These are phyloP conservation scores for Leucoma salicis DNA, from an alignment of 2,888 invertebrate genomes.

Conservation along the genomic window DNA sequence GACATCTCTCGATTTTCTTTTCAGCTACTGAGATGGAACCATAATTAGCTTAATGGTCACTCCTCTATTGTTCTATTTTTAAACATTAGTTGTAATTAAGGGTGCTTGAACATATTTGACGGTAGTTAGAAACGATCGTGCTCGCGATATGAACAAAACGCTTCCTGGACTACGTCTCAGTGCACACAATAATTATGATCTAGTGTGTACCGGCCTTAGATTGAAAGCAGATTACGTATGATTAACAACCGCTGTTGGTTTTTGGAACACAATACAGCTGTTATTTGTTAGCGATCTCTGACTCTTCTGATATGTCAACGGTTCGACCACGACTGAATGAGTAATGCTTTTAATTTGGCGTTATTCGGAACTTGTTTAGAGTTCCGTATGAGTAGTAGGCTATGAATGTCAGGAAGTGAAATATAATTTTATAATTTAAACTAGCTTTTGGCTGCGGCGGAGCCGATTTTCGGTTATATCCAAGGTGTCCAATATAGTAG, in stretches of 20 bases:
- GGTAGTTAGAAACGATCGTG: conserved; percentile 48
- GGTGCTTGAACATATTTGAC: conserved; percentile 47
- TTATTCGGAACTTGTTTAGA: not conserved
- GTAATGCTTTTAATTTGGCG: conserved; percentile 13
- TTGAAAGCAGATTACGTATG: conserved; percentile 65
- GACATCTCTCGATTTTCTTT: not conserved
- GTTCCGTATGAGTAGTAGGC: too few species aligned
- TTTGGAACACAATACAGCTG: conserved; percentile 38
- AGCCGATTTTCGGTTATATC: too few species aligned
- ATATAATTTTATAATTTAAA: too few species aligned
- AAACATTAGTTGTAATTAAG: conserved; percentile 40
- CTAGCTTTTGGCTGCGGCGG: too few species aligned
- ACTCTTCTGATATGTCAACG: conserved; percentile 27
- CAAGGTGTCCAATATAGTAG: too few species aligned
- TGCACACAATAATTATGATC: conserved; percentile 73
- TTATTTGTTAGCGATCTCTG: conserved; percentile 31
- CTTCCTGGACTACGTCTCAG: conserved; percentile 64
- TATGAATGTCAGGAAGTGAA: too few species aligned
- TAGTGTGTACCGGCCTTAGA: conserved; percentile 59
- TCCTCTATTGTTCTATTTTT: conserved; percentile 22
- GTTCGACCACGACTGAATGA: conserved; percentile 22
- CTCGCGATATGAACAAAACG: conserved; percentile 68
- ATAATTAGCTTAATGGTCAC: conserved; percentile 28
- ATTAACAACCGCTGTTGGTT: conserved; percentile 59
- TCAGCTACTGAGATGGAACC: conserved; percentile 11